Evolutionary conservation across 2,888 invertebrate species (phyloP).

Genomic region (Plagodis dolabraria): DNA sequence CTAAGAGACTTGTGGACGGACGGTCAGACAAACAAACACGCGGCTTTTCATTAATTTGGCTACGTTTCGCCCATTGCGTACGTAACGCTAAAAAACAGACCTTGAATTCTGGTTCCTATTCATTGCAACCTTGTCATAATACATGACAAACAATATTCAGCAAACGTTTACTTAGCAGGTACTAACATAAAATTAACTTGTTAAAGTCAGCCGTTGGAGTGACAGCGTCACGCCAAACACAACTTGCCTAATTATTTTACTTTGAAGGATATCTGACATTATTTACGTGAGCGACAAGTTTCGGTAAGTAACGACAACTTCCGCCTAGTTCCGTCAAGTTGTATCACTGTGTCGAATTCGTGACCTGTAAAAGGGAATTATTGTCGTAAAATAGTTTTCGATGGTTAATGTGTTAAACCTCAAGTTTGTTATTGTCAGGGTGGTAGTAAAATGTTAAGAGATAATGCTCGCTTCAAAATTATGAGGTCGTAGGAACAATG

Average conservation of each 20-base stretch:
- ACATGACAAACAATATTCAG: slow-evolving; percentile 37
- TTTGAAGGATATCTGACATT: slow-evolving; percentile 36
- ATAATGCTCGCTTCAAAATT: slow-evolving; percentile 20
- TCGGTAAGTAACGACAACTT: slow-evolving; percentile 17
- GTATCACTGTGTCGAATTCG: slow-evolving; percentile 9
- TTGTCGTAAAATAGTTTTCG: slow-evolving; percentile 27
- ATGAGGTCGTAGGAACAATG: slow-evolving; percentile 25
- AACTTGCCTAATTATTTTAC: slow-evolving; percentile 47
- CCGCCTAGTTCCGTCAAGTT: not conserved
- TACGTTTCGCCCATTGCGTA: no score
- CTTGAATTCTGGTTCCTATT: not conserved
- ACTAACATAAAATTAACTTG: slow-evolving; percentile 64
- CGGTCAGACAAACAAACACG: no score
- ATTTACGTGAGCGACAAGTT: slow-evolving; percentile 27
- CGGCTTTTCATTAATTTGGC: no score
- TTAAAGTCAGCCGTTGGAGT: slow-evolving; percentile 36
- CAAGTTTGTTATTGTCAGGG: slow-evolving; percentile 20
- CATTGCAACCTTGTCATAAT: slow-evolving; percentile 9
- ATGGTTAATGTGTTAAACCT: slow-evolving; percentile 22
- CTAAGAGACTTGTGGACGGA: no score
- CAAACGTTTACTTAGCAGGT: slow-evolving; percentile 53
- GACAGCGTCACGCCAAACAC: slow-evolving; percentile 45
- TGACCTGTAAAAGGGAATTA: slow-evolving; percentile 22
- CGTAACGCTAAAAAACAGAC: not conserved
- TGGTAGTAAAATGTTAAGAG: slow-evolving; percentile 24